phyloP scores from a whole-genome alignment of 2,888 invertebrate species.

The Lasioglossum malachurum region DNA sequence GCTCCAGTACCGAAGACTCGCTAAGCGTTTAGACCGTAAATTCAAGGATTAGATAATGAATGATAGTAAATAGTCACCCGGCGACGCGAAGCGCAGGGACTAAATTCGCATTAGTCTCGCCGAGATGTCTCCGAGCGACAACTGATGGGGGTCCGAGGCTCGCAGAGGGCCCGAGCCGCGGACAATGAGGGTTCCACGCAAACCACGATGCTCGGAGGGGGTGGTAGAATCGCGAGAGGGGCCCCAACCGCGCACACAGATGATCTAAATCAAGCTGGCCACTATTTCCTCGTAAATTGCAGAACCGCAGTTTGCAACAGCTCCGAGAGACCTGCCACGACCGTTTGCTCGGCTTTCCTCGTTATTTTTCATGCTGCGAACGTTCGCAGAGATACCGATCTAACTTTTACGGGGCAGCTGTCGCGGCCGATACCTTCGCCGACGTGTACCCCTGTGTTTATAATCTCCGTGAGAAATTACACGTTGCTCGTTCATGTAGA shows the following conservation, averaged over 20 bases:
- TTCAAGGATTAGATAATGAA: neutral
- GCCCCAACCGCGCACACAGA: neutral
- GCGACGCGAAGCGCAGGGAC: neutral
- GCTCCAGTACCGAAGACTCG: neutral
- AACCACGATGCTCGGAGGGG: neutral
- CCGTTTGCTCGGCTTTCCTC: conserved; percentile 25
- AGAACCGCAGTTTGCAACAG: neutral
- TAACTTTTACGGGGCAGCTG: conserved; percentile 43
- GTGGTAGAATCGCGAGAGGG: neutral
- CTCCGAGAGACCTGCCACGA: neutral
- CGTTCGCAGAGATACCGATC: conserved; percentile 43
- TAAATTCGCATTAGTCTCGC: neutral
- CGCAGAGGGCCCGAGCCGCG: neutral
- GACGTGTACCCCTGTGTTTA: conserved; percentile 30
- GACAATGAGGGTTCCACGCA: neutral
- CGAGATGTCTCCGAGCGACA: neutral
- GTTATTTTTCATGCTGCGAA: conserved; percentile 32
- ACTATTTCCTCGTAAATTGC: conserved; percentile 23
- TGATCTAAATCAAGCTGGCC: conserved; percentile 8
- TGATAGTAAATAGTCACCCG: neutral
- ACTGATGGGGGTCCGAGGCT: neutral
- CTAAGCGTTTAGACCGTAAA: neutral
- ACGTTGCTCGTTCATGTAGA: conserved; percentile 25
- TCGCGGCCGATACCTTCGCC: conserved; percentile 24
- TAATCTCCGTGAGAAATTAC: conserved; percentile 54